phyloP scores from a whole-genome alignment of 2,113 vertebrate species.

The Lepus americanus region DNA sequence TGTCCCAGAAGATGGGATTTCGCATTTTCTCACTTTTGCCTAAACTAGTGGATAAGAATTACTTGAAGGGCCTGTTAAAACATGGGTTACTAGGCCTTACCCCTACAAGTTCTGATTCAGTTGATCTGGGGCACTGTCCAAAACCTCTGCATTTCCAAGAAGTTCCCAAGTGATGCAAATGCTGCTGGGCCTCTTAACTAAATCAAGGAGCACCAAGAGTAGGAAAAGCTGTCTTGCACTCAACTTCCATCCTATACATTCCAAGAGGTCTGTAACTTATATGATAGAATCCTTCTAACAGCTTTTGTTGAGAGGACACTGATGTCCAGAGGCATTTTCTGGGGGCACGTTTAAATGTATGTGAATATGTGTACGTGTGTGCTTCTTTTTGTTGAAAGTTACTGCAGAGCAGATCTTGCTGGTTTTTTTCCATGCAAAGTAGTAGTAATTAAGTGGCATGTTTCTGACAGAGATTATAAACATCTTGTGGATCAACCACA shows the following conservation, averaged over 20 bases:
- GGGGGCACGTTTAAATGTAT: not conserved
- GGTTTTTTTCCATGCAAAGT: not conserved
- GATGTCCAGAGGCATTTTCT: not conserved
- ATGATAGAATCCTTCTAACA: not conserved
- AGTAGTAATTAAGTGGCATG: not conserved
- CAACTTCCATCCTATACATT: not conserved
- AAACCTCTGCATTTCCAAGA: not conserved
- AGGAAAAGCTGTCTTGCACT: not conserved
- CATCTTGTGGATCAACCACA: not conserved
- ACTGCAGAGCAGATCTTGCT: not conserved
- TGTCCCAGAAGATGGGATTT: not conserved
- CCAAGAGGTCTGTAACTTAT: not conserved
- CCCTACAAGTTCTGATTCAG: slow-evolving; percentile 44
- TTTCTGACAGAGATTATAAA: not conserved
- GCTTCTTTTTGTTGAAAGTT: not conserved
- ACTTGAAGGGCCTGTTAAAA: slow-evolving; percentile 14
- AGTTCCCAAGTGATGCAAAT: not conserved
- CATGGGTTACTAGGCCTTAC: not conserved
- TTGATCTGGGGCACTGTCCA: not conserved
- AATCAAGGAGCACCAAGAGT: not conserved
- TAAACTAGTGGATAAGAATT: not conserved
- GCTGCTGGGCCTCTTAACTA: not conserved
- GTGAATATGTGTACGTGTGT: not conserved
- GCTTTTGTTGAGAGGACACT: not conserved
- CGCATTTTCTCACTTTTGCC: not conserved